These are phyloP conservation scores for Syrista parreyssii DNA, from an alignment of 2,888 invertebrate genomes.

Conservation along the genomic window DNA sequence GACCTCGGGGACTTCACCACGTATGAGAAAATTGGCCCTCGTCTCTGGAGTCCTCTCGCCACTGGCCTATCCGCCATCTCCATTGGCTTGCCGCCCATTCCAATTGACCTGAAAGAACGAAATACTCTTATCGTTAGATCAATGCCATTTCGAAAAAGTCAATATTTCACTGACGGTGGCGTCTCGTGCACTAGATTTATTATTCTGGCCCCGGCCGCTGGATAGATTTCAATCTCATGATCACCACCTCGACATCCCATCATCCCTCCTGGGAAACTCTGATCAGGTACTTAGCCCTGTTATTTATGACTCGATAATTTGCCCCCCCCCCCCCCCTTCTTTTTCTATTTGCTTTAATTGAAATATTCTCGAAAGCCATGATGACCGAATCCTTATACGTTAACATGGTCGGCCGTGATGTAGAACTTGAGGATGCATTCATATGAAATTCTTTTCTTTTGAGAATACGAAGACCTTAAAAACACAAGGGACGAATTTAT, in stretches of 20 bases:
- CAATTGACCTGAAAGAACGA: constrained; percentile 13
- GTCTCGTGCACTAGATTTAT: neutral
- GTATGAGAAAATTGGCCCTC: constrained; percentile 17
- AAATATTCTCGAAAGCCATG: neutral
- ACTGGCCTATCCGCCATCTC: constrained; percentile 10
- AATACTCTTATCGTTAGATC: neutral
- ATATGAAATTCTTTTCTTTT: neutral
- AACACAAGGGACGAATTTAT: neutral
- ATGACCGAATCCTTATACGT: no score
- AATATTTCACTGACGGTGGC: neutral
- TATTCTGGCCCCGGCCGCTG: neutral
- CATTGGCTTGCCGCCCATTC: constrained; percentile 13
- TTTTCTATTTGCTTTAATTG: neutral
- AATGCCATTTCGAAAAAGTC: neutral
- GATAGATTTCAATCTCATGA: neutral
- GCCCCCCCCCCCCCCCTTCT: no score
- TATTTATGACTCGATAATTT: neutral
- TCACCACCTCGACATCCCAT: neutral
- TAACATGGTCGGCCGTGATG: no score
- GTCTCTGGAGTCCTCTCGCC: constrained; percentile 13
- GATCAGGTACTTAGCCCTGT: neutral
- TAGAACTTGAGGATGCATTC: neutral
- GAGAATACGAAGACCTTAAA: neutral
- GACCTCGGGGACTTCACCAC: constrained; percentile 9
- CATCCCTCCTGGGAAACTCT: neutral